Base-by-base conservation (phyloP, 2,113 vertebrate species). In the Malurus alboscapulatus region DNA sequence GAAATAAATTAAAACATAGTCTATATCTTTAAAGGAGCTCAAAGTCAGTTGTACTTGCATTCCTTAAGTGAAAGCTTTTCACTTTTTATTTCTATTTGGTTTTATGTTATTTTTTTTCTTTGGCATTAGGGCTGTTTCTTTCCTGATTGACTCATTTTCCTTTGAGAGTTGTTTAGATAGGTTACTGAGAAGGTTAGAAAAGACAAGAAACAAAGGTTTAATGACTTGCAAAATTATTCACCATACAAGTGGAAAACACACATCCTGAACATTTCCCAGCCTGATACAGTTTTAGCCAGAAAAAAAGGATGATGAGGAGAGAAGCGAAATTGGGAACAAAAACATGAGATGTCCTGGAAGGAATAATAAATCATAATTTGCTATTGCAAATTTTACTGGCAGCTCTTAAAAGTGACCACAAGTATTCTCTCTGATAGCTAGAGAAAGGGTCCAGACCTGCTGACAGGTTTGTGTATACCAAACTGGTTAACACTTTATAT, bases 191-290 rank as follows among this genome's bases (percentile, higher is more conserved):
- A 91, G 77, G 63, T 74, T 88, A 90, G 63, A 48, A 95, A 94
- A 92, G 66, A 83, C 62, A 95, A 97, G 84, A 93, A 88, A 50
- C 68, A 96, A 87, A 88, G 32, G 34, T 89, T 90, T 93, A 79
- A 91, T 85, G 72, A 94, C 61, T 54, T 88, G 71, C 76, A 95
- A 65, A 58, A 86, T 68, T 84, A 74, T 89, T 62, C 93, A 75
- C 45, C 38, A 84, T 84, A 83, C 71, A 74, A 92, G 57, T 79
- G 61, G 65, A 67, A 84, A 61, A 62, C 48, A 55, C 55, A 67
- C 68, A 84, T 73, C 88, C 79, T 85, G 76, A 84, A 71, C 68
- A 29, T 84, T 90, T 94, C 72, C 63, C 72, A 94, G 75, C 30
- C 72, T 55, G 68, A 81, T 72, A 62, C 14, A 69, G 27, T 68